phyloP scores from a whole-genome alignment of 1,140 invertebrate species.

The Eubasilissa regina region DNA sequence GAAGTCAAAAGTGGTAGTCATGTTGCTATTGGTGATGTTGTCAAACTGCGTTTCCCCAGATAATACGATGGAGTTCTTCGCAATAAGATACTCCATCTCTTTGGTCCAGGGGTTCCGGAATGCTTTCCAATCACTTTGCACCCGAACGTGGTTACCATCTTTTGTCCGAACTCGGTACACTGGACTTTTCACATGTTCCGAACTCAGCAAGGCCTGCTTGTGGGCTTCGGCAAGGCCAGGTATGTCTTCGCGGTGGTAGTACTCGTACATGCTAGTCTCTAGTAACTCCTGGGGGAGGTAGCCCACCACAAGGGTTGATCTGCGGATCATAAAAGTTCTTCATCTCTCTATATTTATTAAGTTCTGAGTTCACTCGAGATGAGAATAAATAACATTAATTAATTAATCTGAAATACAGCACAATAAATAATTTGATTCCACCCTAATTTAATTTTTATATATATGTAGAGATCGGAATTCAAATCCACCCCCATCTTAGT shows the following conservation, averaged over 20 bases:
- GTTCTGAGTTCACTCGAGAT: no score
- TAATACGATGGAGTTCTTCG: slow-evolving; percentile 83
- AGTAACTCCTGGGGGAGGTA: slow-evolving; percentile 94
- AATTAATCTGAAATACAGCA: no score
- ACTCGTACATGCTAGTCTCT: slow-evolving; percentile 95
- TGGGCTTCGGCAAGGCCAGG: slow-evolving; percentile 86
- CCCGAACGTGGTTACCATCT: slow-evolving; percentile 79
- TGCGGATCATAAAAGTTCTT: slow-evolving; percentile 63
- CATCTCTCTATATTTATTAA: no score
- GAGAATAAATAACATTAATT: no score
- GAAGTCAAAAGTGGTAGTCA: slow-evolving; percentile 38
- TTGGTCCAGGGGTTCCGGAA: slow-evolving; percentile 95
- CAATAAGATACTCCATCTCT: slow-evolving; percentile 90
- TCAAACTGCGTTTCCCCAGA: slow-evolving; percentile 65
- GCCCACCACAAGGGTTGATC: slow-evolving; percentile 89
- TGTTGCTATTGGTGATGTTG: slow-evolving; percentile 62
- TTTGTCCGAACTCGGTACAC: slow-evolving; percentile 87
- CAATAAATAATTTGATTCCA: no score
- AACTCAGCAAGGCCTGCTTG: slow-evolving; percentile 82
- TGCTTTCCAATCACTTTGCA: slow-evolving; percentile 89
- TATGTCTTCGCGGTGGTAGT: slow-evolving; percentile 91
- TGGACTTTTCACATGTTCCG: slow-evolving; percentile 78
- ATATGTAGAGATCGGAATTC: no score
- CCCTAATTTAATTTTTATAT: no score
- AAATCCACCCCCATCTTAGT: no score